Percentiles rank a stretch among this genome's conserved stretches.
Evolutionary conservation across 1,140 invertebrate genomes (phyloP).

Genomic region (Lepidostoma basale): DNA sequence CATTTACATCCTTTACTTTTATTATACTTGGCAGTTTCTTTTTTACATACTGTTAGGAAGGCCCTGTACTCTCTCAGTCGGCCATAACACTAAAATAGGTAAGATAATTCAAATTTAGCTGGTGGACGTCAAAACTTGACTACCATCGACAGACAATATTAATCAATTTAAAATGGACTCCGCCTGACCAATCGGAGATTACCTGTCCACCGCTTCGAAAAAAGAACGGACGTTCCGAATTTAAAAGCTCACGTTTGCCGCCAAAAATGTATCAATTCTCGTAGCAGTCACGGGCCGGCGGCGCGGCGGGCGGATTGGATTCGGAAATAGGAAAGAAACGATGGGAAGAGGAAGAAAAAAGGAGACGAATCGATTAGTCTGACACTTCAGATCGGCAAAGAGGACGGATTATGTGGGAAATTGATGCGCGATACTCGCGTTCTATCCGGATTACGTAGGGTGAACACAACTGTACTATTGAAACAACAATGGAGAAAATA

Average conservation of each 20-base stretch:
- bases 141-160: too few relatives aligned
- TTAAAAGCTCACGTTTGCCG: not conserved
- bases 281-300: not conserved
- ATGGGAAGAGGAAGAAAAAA: not conserved
- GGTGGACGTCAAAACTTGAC: not conserved
- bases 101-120: not conserved
- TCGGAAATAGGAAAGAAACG: not conserved
- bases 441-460: not conserved
- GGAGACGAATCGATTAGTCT: not conserved
- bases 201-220: not conserved
- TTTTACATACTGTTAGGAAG: too few relatives aligned
- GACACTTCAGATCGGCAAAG: not conserved
- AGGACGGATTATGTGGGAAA: not conserved
- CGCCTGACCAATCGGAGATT: slow-evolving; percentile 9
- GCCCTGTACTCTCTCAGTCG: too few relatives aligned
- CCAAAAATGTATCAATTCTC: not conserved
- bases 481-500: too few relatives aligned
- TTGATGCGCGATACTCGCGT: not conserved
- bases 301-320: not conserved
- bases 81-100: too few relatives aligned
- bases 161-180: slow-evolving; percentile 2
- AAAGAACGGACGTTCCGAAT: not conserved
- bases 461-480: too few relatives aligned
- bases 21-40: too few relatives aligned
- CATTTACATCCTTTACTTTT: too few relatives aligned